Base-by-base conservation (phyloP, 2,797 vertebrate species). In the Melopsittacus undulatus region DNA sequence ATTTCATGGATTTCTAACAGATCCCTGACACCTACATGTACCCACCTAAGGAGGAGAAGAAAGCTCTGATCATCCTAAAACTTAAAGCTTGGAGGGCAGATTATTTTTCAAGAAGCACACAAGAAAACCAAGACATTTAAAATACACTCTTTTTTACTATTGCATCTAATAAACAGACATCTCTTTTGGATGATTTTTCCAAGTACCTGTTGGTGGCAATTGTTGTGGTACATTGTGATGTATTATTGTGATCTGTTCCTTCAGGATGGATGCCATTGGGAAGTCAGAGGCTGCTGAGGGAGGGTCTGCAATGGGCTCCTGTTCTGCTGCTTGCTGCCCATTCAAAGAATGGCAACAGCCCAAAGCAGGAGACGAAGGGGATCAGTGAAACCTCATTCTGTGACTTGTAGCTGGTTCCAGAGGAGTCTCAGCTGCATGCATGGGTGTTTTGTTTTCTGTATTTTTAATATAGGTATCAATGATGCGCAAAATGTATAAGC, bases 11-110 rank as follows among this genome's bases (percentile, higher is more conserved):
- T 56, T 38, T 69, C 36, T 74, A 48, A 67, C 29, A 80, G 64
- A 63, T 42, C 18, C 32, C 23, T 9, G 34, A 17, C 1, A 3
- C 27, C 20, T 43, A 23, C 0, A 0, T 2, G 1, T 66, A 24
- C 27, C 11, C 0, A 0, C 7, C 18, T 38, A 56, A 62, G 38
- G 7, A 85, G 51, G 3, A 70, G 42, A 68, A 87, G 59, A 0
- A 61, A 83, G 22, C 21, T 23, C 26, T 64, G 13, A 16, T 67
- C 16, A 34, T 63, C 20, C 21, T 69, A 56, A 57, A 51, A 51
- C 6, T 38, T 80, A 18, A 48, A 45, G 8, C 29, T 51, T 10
- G 2, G 27, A 45, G 4, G 8, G 5, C 1, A 70, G n/a, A 34
- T 30, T 45, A 18, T 1, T 38, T 81, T 68, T 61, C 56, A 66